These are phyloP conservation scores for Rhinichthys klamathensis DNA, from an alignment of 2,113 vertebrate genomes.

Conservation along the genomic window DNA sequence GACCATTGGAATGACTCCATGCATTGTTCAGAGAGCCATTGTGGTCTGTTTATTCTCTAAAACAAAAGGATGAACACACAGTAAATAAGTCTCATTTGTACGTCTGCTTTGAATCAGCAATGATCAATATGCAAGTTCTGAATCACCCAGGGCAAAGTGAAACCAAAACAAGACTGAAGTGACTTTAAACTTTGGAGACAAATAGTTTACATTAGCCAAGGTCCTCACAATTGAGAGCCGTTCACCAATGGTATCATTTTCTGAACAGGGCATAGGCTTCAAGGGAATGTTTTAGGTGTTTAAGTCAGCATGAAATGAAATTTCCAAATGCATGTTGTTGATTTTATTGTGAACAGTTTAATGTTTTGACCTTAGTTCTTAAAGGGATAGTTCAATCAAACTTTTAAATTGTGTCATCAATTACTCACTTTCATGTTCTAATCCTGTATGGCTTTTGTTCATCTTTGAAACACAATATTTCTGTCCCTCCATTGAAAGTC, in stretches of 20 bases:
- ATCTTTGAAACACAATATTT: too few relatives aligned
- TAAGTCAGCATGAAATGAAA: background rate
- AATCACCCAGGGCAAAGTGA: background rate
- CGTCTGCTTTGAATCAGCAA: conserved; percentile 33
- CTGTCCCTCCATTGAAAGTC: too few relatives aligned
- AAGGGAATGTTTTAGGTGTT: background rate
- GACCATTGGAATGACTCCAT: conserved; percentile 17
- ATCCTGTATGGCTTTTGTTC: too few relatives aligned
- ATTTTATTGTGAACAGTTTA: background rate
- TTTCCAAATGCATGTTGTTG: background rate
- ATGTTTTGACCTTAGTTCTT: too few relatives aligned
- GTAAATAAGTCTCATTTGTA: conserved; percentile 20
- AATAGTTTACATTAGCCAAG: background rate
- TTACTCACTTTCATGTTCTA: too few relatives aligned
- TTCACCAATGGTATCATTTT: background rate
- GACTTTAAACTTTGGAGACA: conserved; percentile 11
- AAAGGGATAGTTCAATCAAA: too few relatives aligned
- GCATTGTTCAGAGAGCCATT: conserved; percentile 30
- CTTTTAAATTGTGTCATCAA: too few relatives aligned
- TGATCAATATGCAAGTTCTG: conserved; percentile 13
- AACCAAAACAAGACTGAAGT: conserved; percentile 18
- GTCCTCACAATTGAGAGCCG: background rate
- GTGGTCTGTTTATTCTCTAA: conserved; percentile 27
- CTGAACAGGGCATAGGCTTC: too few relatives aligned
- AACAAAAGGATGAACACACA: conserved; percentile 32